Base-by-base conservation (phyloP, 2,797 vertebrate species). In the Cryptoblepharus egeriae region DNA sequence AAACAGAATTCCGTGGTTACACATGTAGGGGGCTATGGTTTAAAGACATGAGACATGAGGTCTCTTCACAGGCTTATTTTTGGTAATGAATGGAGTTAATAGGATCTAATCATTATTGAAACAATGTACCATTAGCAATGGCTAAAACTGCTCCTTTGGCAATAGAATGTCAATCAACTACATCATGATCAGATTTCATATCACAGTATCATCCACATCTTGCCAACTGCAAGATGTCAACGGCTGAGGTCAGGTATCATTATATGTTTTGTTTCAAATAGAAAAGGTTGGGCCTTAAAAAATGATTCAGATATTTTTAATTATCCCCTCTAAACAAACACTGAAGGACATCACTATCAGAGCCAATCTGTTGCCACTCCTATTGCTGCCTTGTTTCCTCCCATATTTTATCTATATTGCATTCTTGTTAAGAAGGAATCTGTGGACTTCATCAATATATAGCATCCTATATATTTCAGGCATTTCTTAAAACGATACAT, bases 261-360 rank as follows among this genome's bases (percentile, higher is more conserved):
- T 18, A 35, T 49, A 80, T 79, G 22, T 1, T 30, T 22, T 75
- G 39, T 75, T 78, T 72, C 45, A 69, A 58, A 0, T 2, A 6
- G 70, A 57, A 84, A 35, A 72, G 20, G 24, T n/a, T 11, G 72
- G 13, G 68, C 39, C 39, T 49, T 28, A 79, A 68, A 82, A 30
- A 63, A 80, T 28, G 11, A 69, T 52, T 58, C 39, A 16, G 8
- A 7, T 0, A 28, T 52, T 42, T 2, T 5, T 45, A 45, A 5
- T 52, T 61, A 82, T 61, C 37, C 9, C 37, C 2, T 52, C 80
- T 69, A 63, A 75, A 58, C 67, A 90, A 85, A 52, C 49, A 52
- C 15, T 4, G 30, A 60, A 81, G 39, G 10, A 67, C 13, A 22
- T 71, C 37, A 61, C 37, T 67, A 6, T 1, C 57, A 82, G 52